A percentile compares a stretch with the other conserved stretches of the same genome.
phyloP scores from a whole-genome alignment of 2,113 vertebrate genomes.

The Cervus canadensis region DNA sequence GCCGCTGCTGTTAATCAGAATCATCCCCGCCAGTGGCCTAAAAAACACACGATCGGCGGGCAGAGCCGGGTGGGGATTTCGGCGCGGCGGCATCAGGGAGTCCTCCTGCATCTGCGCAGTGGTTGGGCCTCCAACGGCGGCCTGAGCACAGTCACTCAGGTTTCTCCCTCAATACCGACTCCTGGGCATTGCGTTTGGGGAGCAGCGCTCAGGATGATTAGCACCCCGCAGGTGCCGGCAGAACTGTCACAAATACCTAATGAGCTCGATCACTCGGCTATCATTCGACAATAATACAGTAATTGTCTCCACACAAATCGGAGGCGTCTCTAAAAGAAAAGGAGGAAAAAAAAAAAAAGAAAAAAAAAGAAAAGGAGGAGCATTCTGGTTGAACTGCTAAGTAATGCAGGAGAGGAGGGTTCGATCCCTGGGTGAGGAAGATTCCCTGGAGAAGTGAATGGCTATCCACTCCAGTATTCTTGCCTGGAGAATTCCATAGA shows the following conservation, averaged over 20 bases:
- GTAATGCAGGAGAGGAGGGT: not conserved
- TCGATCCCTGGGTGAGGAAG: not conserved
- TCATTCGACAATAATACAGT: not conserved
- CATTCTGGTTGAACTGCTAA: not conserved
- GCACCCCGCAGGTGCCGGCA: not conserved
- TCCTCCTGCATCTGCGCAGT: not conserved
- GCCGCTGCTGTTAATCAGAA: not conserved
- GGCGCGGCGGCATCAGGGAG: fast-evolving
- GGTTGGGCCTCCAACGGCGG: not conserved
- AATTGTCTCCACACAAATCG: not conserved
- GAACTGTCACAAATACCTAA: not conserved
- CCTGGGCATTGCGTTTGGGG: not conserved
- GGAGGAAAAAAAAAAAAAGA: not conserved
- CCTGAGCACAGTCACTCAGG: not conserved
- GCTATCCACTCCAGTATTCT: not conserved
- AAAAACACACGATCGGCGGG: not conserved
- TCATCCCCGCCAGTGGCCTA: fast-evolving
- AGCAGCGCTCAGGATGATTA: not conserved
- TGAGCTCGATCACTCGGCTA: not conserved
- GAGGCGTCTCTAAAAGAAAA: not conserved
- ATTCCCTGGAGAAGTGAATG: not conserved
- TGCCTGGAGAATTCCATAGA: not conserved
- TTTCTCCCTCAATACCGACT: not conserved
- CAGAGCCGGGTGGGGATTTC: not conserved
- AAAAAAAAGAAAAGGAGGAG: not conserved